Base-by-base conservation (phyloP, 2,888 invertebrate genomes). In the Leptopilina drosophilae region DNA sequence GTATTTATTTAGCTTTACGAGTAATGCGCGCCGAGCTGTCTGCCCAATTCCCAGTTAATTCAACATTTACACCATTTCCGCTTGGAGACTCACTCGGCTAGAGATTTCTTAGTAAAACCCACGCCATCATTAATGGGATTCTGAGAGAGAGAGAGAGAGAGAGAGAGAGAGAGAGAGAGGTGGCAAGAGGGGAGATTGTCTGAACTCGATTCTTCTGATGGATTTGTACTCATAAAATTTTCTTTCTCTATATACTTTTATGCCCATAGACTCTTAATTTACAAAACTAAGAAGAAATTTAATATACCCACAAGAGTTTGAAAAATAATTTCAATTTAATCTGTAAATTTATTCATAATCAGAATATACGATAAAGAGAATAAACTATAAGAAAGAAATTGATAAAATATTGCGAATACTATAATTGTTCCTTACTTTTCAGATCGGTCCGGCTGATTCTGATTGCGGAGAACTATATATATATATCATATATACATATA, bases 11-110 rank as follows among this genome's bases (percentile, higher is more conserved):
- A 79, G 82, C 83, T 83, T 84, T 84, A 84, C 81, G 76, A 79
- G 82, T 82, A 84, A 84, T 86, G 86, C 87, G 88, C 89, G 89
- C 89, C 89, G 87, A 86, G 89, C 89, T 88, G 89, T 89, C 88
- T 89, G 88, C 89, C 88, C 88, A 88, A 88, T 88, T 86, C 86
- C 84, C 81, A 87, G 87, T 84, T 86, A 88, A 87, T 87, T 86
- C 86, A 84, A 83, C 85, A 86, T 88, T 89, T 89, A 86, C 87
- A 87, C 88, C 89, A 89, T 89, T 89, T 89, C 89, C 89, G 89
- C 87, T 87, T 87, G 86, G 84, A 84, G 87, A 87, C 85, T 86
- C 88, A 86, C 82, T 84, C 83, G 81, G 82, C 85, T 85, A 82
- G 85, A 85, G 86, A 89, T 89, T 89, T 88, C 89, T 87, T 85